These are phyloP conservation scores for Archegozetes longisetosus DNA, from an alignment of 1,140 invertebrate genomes.

Conservation along the genomic window DNA sequence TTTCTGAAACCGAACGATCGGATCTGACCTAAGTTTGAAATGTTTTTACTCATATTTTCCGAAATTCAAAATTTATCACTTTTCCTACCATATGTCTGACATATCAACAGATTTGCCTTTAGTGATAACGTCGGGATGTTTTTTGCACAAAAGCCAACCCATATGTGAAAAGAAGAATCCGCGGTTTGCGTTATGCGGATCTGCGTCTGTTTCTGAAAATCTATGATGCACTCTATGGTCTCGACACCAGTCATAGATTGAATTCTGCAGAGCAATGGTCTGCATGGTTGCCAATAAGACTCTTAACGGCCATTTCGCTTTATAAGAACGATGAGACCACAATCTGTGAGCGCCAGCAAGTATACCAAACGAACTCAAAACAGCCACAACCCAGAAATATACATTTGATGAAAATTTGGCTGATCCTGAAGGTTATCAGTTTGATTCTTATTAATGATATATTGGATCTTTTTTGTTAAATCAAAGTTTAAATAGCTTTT, in stretches of 20 bases:
- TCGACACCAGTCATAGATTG: conserved; percentile 26
- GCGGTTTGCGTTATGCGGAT: conserved; percentile 60
- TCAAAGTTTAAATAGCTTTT: no score
- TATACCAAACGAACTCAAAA: conserved; percentile 27
- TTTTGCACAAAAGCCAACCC: conserved; percentile 57
- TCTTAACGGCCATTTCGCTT: conserved; percentile 33
- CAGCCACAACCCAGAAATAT: neutral
- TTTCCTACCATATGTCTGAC: neutral
- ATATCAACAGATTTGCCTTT: conserved; percentile 15
- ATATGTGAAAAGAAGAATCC: conserved; percentile 67
- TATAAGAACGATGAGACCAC: conserved; percentile 37
- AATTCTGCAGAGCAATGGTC: conserved; percentile 3
- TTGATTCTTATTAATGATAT: no score
- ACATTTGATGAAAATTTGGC: neutral
- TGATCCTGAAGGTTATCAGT: no score
- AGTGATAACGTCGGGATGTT: conserved; percentile 43
- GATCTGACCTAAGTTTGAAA: conserved; percentile 41
- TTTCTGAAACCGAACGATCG: conserved; percentile 66
- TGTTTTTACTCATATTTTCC: no score
- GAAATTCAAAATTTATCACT: no score
- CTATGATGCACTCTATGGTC: conserved; percentile 70
- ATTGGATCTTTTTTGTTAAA: no score
- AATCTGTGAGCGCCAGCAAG: conserved; percentile 37
- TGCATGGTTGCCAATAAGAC: conserved; percentile 31
- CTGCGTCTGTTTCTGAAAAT: conserved; percentile 59